phyloP scores from a whole-genome alignment of 92 coral and sea anemone genomes.

The Porites rus region DNA sequence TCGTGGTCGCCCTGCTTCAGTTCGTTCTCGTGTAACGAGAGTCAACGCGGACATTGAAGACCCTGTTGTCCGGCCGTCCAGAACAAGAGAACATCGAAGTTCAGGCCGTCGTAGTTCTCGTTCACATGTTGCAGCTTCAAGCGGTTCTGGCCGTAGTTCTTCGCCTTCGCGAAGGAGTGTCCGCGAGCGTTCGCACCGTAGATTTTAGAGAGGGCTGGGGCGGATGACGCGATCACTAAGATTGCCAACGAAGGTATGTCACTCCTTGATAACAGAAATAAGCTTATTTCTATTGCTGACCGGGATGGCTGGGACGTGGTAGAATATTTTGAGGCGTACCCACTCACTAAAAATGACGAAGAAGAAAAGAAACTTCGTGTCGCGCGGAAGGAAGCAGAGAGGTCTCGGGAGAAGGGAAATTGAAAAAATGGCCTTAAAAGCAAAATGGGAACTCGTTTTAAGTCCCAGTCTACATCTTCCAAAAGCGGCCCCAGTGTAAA shows the following conservation, averaged over 20 bases:
- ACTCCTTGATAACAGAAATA: too few relatives aligned
- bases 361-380: conserved; percentile 29
- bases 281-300: too few relatives aligned
- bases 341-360: conserved; percentile 12
- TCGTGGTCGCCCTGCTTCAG: conserved; percentile 42
- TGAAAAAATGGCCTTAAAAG: too few relatives aligned
- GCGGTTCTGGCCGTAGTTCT: conserved; percentile 9
- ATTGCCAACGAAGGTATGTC: too few relatives aligned
- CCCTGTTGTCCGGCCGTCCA: too few relatives aligned
- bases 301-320: too few relatives aligned
- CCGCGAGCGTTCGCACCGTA: conserved; percentile 19
- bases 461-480: neutral
- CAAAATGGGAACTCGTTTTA: too few relatives aligned
- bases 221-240: too few relatives aligned
- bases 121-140: neutral
- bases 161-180: neutral
- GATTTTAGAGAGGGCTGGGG: too few relatives aligned
- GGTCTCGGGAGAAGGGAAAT: too few relatives aligned
- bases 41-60: too few relatives aligned
- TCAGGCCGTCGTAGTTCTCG: neutral
- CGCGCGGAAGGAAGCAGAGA: neutral
- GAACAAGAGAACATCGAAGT: neutral
- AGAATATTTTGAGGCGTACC: too few relatives aligned
- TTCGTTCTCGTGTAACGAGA: neutral
- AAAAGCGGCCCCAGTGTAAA: conserved; percentile 21